Evolutionary conservation across 1,140 invertebrate genomes (phyloP), one percentile per base, ranked within the genome.

Genomic region (Wiebesia pumilae): DNA sequence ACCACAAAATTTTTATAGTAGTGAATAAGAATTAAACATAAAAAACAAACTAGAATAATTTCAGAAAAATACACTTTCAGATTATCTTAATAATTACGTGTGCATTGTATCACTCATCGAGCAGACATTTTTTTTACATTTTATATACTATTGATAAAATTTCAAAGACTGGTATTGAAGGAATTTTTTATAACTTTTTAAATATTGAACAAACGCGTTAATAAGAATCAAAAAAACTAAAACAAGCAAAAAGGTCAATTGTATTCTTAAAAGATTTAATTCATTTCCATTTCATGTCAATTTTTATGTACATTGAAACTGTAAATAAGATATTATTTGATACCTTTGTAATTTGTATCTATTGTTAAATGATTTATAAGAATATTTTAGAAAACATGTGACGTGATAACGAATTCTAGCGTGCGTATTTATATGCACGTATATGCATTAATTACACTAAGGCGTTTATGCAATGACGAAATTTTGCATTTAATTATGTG

Each of bases 261-360:
- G 4, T 40, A 40, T 33, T 79, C 0, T 54, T 75, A 30, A 67
- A 58, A 21, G 19, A 84, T 54, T 62, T 62, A 58, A 80, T 71
- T 75, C 67, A n/a, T 78, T 27, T 86, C 79, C 54, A 40, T 65
- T 58, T 77, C 0, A 65, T 47, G 14, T 69, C 35, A 86, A 16
- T n/a, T 80, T 82, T 75, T 84, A 7, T 82, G 54, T 81, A 85
- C 51, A 79, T 82, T 88, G 27, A 35, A 83, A 33, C 6, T 88
- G 83, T 88, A 85, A 86, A 88, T 88, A 87, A 81, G 24, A 78
- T 43, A 85, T 87, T 82, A 65, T 62, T 40, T 77, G 30, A 84
- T 81, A 51, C 54, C 35, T 83, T 79, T 67, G 33, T 27, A 65
- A 73, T 43, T 81, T 54, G 43, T 86, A 81, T 69, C 16, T 73